A percentile compares a stretch with the other conserved stretches of the same genome.
Evolutionary conservation across 2,113 vertebrate genomes (phyloP).

Genomic region (Lagopus leucura): DNA sequence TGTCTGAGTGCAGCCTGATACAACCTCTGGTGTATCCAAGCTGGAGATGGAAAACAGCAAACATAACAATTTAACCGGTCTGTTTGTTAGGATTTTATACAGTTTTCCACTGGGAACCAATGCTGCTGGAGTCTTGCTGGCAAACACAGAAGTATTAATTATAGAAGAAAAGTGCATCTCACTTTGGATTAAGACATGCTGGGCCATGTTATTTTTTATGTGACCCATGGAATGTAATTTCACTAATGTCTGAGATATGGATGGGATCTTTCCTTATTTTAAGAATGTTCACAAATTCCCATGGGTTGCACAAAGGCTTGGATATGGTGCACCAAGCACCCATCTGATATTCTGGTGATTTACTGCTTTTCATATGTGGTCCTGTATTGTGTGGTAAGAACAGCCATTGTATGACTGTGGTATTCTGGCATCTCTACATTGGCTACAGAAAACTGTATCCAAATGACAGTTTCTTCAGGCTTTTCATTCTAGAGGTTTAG

Average conservation of each 20-base stretch:
- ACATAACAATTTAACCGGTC: neutral
- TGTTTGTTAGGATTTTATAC: neutral
- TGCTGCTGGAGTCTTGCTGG: neutral
- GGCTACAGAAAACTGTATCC: neutral
- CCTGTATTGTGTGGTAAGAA: neutral
- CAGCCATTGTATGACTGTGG: neutral
- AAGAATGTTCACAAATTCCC: neutral
- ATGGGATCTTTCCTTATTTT: neutral
- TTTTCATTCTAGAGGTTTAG: neutral
- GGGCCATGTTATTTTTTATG: neutral
- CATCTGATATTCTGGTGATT: neutral
- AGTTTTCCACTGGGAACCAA: neutral
- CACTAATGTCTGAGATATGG: neutral
- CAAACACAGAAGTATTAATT: neutral
- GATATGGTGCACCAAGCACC: neutral
- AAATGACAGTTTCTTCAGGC: neutral
- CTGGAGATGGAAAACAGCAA: constrained; percentile 12
- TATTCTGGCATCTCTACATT: neutral
- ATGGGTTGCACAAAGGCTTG: neutral
- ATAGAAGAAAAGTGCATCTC: neutral
- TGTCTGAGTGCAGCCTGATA: neutral
- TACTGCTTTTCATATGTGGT: neutral
- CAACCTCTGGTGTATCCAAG: neutral
- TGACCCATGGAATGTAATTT: neutral
- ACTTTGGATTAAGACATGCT: neutral